These are phyloP conservation scores for Pipra filicauda DNA, from an alignment of 2,113 vertebrate genomes.

Conservation along the genomic window DNA sequence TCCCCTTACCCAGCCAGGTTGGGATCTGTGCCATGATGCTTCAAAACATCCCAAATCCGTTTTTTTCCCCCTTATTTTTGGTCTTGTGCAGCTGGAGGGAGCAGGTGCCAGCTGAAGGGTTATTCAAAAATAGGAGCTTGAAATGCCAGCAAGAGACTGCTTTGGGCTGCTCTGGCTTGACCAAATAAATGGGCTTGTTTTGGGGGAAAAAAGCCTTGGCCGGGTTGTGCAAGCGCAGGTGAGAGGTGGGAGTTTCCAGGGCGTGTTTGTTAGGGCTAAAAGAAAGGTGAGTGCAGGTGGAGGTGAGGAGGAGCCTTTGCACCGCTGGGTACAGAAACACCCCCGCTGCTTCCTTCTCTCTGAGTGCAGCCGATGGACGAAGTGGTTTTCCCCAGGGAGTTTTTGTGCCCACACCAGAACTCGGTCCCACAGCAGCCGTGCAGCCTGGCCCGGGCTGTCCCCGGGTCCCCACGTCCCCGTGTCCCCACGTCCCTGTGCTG, in stretches of 20 bases:
- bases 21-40: neutral
- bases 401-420: neutral
- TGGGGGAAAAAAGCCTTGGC: fast-evolving
- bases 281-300: neutral
- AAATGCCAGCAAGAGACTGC: fast-evolving
- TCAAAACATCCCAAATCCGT: fast-evolving
- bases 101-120: fast-evolving
- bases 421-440: fast-evolving
- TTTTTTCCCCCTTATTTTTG: neutral
- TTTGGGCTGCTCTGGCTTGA: neutral
- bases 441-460: neutral
- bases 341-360: neutral
- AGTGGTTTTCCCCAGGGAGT: fast-evolving
- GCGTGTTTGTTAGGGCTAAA: fast-evolving
- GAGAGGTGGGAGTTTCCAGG: neutral
- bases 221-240: fast-evolving
- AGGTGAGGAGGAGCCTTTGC: neutral
- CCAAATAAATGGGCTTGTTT: neutral
- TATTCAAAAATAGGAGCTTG: neutral
- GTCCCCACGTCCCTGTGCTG: neutral
- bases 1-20: neutral
- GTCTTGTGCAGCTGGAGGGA: too few species aligned
- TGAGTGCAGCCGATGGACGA: fast-evolving
- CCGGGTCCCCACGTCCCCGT: neutral
- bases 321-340: fast-evolving